Percentiles rank a stretch among this genome's conserved stretches.
phyloP scores from a whole-genome alignment of 2,113 vertebrate genomes.

The Phrynosoma platyrhinos region DNA sequence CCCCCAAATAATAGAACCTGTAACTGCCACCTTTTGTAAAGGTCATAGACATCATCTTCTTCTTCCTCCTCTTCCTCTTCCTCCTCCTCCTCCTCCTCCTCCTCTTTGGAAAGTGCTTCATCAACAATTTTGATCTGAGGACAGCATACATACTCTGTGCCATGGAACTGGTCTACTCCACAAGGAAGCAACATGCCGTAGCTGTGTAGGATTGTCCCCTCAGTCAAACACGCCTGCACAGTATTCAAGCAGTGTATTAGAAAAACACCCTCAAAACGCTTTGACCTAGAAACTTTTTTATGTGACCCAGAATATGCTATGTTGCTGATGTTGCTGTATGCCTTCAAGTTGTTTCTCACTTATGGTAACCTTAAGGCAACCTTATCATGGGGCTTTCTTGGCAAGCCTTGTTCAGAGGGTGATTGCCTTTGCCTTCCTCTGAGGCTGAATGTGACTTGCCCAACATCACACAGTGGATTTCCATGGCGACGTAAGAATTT shows the following conservation, averaged over 20 bases:
- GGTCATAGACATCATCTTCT: constrained; percentile 76
- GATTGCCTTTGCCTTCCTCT: too few relatives aligned
- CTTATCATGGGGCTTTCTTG: too few relatives aligned
- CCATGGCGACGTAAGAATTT: too few relatives aligned
- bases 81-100: constrained; percentile 78
- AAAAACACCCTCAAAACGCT: accelerated
- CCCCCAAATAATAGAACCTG: too few relatives aligned
- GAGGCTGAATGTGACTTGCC: too few relatives aligned
- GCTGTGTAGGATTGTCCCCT: constrained; percentile 88
- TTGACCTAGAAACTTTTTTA: background rate
- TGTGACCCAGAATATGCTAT: background rate
- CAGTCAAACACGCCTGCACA: constrained; percentile 88
- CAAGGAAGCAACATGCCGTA: constrained; percentile 97
- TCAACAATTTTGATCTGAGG: constrained; percentile 82
- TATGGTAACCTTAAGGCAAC: too few relatives aligned
- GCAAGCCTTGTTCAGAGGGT: too few relatives aligned
- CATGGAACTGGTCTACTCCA: constrained; percentile 91
- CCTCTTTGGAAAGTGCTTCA: constrained; percentile 81
- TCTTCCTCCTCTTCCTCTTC: constrained; percentile 75
- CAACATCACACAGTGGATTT: too few relatives aligned
- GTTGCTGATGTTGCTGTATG: too few relatives aligned
- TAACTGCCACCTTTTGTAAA: constrained; percentile 78
- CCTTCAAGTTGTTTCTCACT: too few relatives aligned
- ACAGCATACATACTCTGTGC: constrained; percentile 96
- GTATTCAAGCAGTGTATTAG: background rate